Conservation (phyloP, 37 sponge, comb jelly and placozoan species). For the Cladorhizidae sp. region DNA sequence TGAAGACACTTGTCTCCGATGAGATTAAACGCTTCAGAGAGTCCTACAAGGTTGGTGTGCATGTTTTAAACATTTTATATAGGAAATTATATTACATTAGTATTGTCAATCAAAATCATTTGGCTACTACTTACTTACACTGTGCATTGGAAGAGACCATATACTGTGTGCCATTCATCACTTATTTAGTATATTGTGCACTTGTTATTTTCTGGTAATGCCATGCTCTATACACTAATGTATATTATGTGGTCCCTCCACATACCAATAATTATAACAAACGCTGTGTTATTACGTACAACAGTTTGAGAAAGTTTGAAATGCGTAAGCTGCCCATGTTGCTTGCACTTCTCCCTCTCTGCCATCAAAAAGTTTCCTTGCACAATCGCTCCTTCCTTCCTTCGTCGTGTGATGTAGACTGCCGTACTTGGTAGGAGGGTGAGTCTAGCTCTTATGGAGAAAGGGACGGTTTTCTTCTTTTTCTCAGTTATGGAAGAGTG, state of each 20-base stretch:
- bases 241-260: neutral
- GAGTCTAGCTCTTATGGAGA: neutral
- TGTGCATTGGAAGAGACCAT: too few relatives aligned
- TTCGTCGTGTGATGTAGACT: slow-evolving; percentile 7
- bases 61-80: too few relatives aligned
- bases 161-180: too few relatives aligned
- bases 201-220: too few relatives aligned
- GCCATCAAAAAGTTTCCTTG: slow-evolving; percentile 5
- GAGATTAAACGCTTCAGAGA: slow-evolving; percentile 86
- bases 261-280: neutral
- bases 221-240: neutral
- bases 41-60: slow-evolving; percentile 67
- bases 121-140: too few relatives aligned
- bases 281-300: slow-evolving; percentile 1
- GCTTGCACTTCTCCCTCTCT: slow-evolving; percentile 1
- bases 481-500: neutral
- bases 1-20: slow-evolving; percentile 79
- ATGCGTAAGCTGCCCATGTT: slow-evolving; percentile 12
- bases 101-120: neutral
- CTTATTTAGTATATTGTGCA: too few relatives aligned
- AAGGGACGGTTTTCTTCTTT: neutral
- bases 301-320: slow-evolving; percentile 9
- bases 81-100: neutral
- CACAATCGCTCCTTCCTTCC: slow-evolving; percentile 1
- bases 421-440: slow-evolving; percentile 8